Evolutionary conservation across 1,140 invertebrate species (phyloP).

Genomic region (Saxidomus purpurata): DNA sequence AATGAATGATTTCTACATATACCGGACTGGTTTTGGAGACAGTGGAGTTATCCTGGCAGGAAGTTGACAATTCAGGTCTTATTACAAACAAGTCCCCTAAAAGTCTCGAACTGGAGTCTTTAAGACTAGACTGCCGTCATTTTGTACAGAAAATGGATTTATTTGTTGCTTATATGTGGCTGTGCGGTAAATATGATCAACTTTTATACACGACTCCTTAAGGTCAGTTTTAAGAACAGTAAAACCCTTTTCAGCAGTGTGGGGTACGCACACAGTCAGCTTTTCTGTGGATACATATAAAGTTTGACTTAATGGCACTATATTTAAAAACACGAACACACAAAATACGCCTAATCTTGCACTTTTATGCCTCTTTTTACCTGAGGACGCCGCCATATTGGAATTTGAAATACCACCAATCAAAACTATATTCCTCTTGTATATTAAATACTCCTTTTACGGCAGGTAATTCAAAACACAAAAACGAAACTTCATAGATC

Average conservation of each 20-base stretch:
- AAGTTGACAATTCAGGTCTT: neutral
- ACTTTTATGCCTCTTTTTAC: constrained; percentile 45
- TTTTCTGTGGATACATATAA: neutral
- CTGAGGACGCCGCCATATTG: constrained; percentile 60
- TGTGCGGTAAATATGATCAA: constrained; percentile 21
- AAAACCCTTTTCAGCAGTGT: constrained; percentile 19
- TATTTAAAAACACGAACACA: neutral
- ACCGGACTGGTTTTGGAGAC: neutral
- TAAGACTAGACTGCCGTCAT: constrained; percentile 21
- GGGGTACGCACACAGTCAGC: neutral
- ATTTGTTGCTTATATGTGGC: neutral
- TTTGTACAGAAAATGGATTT: constrained; percentile 40
- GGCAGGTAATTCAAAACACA: neutral
- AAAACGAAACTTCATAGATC: neutral
- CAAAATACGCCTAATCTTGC: neutral
- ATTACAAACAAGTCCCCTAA: constrained; percentile 35
- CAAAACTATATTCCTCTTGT: constrained; percentile 19
- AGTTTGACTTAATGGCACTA: constrained; percentile 6
- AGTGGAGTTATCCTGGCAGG: neutral
- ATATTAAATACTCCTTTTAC: neutral
- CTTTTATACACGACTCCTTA: constrained; percentile 6
- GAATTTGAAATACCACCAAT: constrained; percentile 56
- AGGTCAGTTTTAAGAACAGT: constrained; percentile 4
- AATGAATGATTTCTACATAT: constrained; percentile 14
- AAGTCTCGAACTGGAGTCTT: neutral